phyloP scores from a whole-genome alignment of 2,888 invertebrate genomes.

The Standfussiana lucernea region DNA sequence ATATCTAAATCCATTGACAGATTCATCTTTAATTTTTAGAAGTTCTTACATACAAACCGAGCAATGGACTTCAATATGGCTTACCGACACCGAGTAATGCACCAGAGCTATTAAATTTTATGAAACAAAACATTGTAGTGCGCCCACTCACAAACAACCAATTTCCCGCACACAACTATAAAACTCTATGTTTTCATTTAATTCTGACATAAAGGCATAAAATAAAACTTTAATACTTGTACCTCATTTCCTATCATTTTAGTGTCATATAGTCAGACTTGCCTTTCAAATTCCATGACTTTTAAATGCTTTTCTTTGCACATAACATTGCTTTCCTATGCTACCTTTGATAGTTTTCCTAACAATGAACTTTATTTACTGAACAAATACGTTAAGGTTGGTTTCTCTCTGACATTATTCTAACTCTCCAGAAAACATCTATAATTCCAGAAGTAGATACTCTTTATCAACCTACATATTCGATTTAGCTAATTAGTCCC shows the following conservation, averaged over 20 bases:
- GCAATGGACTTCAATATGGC: neutral
- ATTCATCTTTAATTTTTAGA: neutral
- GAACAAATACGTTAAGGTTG: neutral
- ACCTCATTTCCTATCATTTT: conserved; percentile 2
- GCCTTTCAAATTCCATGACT: neutral
- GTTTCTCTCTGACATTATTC: neutral
- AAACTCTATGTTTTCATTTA: conserved; percentile 25
- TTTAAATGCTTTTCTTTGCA: neutral
- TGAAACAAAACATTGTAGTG: neutral
- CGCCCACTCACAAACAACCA: conserved; percentile 5
- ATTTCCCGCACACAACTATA: conserved; percentile 26
- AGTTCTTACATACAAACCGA: neutral
- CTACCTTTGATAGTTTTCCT: neutral
- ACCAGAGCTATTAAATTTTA: neutral
- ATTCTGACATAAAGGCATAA: conserved; percentile 6
- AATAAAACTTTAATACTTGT: conserved; percentile 21
- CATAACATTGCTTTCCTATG: neutral
- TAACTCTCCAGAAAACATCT: no score
- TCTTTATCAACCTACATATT: neutral
- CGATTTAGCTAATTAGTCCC: neutral
- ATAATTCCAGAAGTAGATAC: neutral
- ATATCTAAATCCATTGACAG: no score
- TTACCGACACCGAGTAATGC: neutral
- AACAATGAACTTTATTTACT: neutral
- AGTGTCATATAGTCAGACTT: neutral